A percentile compares a stretch with the other conserved stretches of the same genome.
These are phyloP conservation scores for Parapsyche elsis DNA, from an alignment of 1,140 invertebrate genomes.

Conservation along the genomic window DNA sequence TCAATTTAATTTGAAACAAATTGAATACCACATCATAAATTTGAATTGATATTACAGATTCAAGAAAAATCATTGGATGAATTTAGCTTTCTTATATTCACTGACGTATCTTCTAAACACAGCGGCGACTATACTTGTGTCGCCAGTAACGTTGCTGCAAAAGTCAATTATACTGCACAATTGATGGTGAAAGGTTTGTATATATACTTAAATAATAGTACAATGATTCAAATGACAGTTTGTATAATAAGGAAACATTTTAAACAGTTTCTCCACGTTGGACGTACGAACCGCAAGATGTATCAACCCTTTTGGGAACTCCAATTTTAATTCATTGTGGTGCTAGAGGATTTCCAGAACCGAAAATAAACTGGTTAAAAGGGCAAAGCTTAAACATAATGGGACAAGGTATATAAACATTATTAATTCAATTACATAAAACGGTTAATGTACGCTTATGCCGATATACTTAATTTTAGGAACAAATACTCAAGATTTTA, in stretches of 20 bases:
- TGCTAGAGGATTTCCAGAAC: slow-evolving; percentile 83
- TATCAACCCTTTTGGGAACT: slow-evolving; percentile 79
- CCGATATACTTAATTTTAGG: slow-evolving; percentile 58
- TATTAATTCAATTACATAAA: too few relatives aligned
- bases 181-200: slow-evolving; percentile 82
- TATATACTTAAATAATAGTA: not conserved
- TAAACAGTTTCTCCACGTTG: slow-evolving; percentile 83
- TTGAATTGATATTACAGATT: slow-evolving; percentile 69
- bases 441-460: slow-evolving; percentile 58
- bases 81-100: slow-evolving; percentile 80
- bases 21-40: too few relatives aligned
- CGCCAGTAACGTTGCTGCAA: slow-evolving; percentile 84
- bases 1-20: too few relatives aligned
- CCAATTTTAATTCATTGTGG: slow-evolving; percentile 79
- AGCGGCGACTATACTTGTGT: slow-evolving; percentile 90
- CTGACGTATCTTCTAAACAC: slow-evolving; percentile 79
- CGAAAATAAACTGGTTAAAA: slow-evolving; percentile 80
- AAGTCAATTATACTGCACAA: slow-evolving; percentile 83
- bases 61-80: slow-evolving; percentile 77
- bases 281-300: slow-evolving; percentile 82
- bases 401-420: slow-evolving; percentile 60
- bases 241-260: not conserved
- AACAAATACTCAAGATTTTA: slow-evolving; percentile 72
- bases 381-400: slow-evolving; percentile 63
- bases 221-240: not conserved